Evolutionary conservation across 37 sponge, comb jelly and placozoan species (phyloP).

Genomic region (Bolinopsis microptera): DNA sequence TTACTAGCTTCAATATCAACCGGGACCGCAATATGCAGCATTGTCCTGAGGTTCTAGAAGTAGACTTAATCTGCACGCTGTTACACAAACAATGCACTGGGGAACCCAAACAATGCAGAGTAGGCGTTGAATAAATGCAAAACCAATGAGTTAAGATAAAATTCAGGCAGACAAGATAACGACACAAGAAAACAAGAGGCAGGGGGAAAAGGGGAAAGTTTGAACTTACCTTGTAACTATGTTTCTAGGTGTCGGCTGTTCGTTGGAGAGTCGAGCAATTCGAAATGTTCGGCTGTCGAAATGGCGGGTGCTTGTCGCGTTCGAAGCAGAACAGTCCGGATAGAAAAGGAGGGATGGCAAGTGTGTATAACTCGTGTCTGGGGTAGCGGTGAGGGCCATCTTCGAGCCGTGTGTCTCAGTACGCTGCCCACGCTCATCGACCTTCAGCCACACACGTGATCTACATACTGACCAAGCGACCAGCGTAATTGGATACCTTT

Average conservation of each 20-base stretch:
- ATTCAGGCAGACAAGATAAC: neutral
- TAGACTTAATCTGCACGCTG: neutral
- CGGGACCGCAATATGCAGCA: neutral
- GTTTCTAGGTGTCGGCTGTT: neutral
- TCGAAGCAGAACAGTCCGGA: neutral
- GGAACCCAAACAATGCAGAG: neutral
- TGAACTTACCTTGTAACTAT: neutral
- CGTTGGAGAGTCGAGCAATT: neutral
- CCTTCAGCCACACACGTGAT: conserved; percentile 65
- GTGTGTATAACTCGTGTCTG: neutral
- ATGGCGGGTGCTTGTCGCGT: neutral
- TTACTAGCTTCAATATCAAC: neutral
- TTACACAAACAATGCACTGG: conserved; percentile 1
- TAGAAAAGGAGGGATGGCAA: neutral
- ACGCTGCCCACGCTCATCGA: conserved; percentile 37
- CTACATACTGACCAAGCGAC: conserved; percentile 55
- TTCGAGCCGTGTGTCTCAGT: conserved; percentile 39
- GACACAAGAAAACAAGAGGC: neutral
- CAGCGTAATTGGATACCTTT: conserved; percentile 65
- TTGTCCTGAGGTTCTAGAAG: neutral
- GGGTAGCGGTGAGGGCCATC: conserved; percentile 23
- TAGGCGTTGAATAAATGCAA: neutral
- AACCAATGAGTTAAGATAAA: neutral
- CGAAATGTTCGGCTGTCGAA: neutral
- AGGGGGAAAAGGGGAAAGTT: neutral